Evolutionary conservation across 2,797 vertebrate species (phyloP), one percentile per base, ranked within the genome.

Genomic region (Cirrhinus molitorella): DNA sequence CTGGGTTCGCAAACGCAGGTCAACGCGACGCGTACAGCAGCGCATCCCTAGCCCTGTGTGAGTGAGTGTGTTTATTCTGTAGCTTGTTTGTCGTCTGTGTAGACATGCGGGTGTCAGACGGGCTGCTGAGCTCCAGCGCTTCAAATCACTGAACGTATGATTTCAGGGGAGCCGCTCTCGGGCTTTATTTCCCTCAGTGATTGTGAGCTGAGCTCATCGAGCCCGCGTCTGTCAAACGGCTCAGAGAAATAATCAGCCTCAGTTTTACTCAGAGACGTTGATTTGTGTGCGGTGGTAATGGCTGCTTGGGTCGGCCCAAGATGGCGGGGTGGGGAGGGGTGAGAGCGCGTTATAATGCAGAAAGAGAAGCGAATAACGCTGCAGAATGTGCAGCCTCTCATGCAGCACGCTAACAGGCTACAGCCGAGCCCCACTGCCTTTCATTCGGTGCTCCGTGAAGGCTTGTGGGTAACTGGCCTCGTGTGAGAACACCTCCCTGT

Each of bases 281-380:
- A 11, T 71, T 53, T 81, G 51, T 78, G 81, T 78, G 65, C 49
- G 83, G 85, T 63, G 96, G 93, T 96, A 96, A 96, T 96, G 95
- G 95, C 95, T 96, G 96, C 93, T 96, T 91, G 91, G 93, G 90
- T 93, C 94, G 92, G 95, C 93, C 95, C 95, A 95, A 96, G 95
- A 96, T 96, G 96, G 95, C 96, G 94, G 95, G 96, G 94, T 93
- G 91, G 93, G 94, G 95, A 94, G 94, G 95, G 94, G 94, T 78
- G 68, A 65, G 74, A 70, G 55, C 53, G 53, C 40, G 53, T 71
- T 75, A 66, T 51, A 55, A 28, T 71, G 77, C n/a, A 75, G 79
- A 79, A 76, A 47, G 14, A 23, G 74, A 79, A 14, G 53, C 51
- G 51, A 83, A 55, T 71, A 73, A 61, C 53, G 25, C 72, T 73